Evolutionary conservation across 2,113 vertebrate species (phyloP), one percentile per base, ranked within the genome.

Genomic region (Nipponia nippon): DNA sequence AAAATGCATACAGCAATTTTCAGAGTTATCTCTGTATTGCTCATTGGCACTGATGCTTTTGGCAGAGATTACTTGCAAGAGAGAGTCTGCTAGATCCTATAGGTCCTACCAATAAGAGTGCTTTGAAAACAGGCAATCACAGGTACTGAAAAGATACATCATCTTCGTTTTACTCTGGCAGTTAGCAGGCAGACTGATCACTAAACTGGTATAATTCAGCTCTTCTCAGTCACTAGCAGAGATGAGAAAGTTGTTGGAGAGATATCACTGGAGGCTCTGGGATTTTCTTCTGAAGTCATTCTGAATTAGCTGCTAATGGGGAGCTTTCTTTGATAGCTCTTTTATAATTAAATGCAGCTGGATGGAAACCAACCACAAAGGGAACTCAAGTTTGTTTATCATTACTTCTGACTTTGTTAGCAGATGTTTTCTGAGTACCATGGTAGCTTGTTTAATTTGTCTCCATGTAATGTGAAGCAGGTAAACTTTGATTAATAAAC

Each of bases 271-370:
- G 97, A 98, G 96, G 98, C 97, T 97, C 96, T 97, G 97, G 96
- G 98, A 98, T 98, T 98, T 98, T 98, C 98, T 97, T 98, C 98
- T 98, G 98, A 98, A 98, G 98, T 98, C 98, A 92, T 97, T 98
- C 98, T 98, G 98, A 98, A 98, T 98, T 98, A 98, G 96, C 93
- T 97, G 98, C 98, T 98, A 98, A 98, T 98, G 98, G 98, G 97
- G 97, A 98, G 97, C 97, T 98, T 98, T 98, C 98, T 98, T 98
- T 98, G 98, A 98, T 98, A 98, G 98, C 93, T 94, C 96, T 98
- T 96, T 98, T 98, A 98, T 98, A 98, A 98, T 98, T 98, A 98
- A 98, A 98, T 98, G 96, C 98, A 98, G 98, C 98, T 98, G 98
- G 97, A 98, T 98, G 95, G 97, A 98, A 98, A 98, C 97, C 97